Conservation (phyloP, 2,113 vertebrate genomes). For the Ahaetulla prasina region DNA sequence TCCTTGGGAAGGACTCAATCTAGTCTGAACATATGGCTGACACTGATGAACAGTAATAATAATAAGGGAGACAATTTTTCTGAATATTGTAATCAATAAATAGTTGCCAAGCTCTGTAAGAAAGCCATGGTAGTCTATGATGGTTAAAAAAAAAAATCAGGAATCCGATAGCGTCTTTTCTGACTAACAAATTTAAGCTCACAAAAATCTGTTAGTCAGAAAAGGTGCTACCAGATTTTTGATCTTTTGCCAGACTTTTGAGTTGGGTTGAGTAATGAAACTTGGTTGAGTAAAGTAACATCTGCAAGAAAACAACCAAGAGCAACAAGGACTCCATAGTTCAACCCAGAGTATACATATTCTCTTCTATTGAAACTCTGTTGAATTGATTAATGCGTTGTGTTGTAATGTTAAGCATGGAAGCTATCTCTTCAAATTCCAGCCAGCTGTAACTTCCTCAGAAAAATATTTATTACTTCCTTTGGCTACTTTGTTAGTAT, state of each 20-base stretch:
- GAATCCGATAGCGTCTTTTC: not conserved
- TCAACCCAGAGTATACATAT: not conserved
- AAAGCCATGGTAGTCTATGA: not conserved
- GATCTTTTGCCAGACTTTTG: not conserved
- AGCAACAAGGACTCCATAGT: not conserved
- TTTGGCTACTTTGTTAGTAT: not conserved
- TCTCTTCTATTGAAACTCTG: not conserved
- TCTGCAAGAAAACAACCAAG: not conserved
- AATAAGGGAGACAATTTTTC: not conserved
- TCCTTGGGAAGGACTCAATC: not conserved
- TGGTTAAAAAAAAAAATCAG: not conserved
- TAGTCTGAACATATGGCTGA: not conserved
- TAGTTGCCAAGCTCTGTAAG: not conserved
- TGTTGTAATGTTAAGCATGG: not conserved
- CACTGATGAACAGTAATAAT: not conserved
- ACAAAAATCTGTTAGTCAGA: not conserved
- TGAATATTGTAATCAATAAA: not conserved
- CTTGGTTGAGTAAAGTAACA: not conserved
- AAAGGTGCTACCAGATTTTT: not conserved
- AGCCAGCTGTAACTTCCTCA: not conserved
- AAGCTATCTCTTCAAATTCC: not conserved
- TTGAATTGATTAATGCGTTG: not conserved
- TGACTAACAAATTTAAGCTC: not conserved
- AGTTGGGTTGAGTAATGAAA: not conserved
- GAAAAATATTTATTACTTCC: not conserved